Percentiles rank a stretch among this genome's conserved stretches.
Evolutionary conservation across 2,888 invertebrate species (phyloP).

Genomic region (Dicycla oo): DNA sequence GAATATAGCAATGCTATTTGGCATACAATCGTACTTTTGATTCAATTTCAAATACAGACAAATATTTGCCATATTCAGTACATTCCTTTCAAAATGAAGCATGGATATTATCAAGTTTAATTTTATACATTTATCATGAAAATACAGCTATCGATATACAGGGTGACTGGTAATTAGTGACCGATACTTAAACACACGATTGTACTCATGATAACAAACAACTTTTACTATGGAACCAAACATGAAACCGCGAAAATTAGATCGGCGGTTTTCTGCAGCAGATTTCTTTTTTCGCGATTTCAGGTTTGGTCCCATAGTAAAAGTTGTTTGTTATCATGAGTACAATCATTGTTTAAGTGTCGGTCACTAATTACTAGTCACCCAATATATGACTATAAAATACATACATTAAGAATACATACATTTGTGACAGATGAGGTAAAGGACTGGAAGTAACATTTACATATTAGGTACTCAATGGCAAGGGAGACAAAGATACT

Average conservation of each 20-base stretch:
- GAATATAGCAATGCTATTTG: slow-evolving; percentile 8
- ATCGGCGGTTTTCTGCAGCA: too few relatives aligned
- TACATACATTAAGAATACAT: slow-evolving; percentile 23
- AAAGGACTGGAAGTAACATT: slow-evolving; percentile 44
- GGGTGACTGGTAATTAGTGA: too few relatives aligned
- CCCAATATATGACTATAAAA: slow-evolving; percentile 26
- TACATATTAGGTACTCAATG: slow-evolving; percentile 14
- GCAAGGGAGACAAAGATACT: slow-evolving; percentile 16
- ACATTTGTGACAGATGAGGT: slow-evolving; percentile 52
- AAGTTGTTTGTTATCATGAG: too few relatives aligned
- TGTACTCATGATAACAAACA: too few relatives aligned
- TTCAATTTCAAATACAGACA: slow-evolving; percentile 7
- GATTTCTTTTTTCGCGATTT: too few relatives aligned
- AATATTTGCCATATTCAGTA: neutral
- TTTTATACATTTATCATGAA: slow-evolving; percentile 29
- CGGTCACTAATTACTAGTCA: too few relatives aligned
- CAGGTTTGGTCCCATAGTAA: too few relatives aligned
- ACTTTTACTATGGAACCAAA: too few relatives aligned
- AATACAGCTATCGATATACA: slow-evolving; percentile 37
- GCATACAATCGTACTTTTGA: slow-evolving; percentile 14
- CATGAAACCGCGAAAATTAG: too few relatives aligned
- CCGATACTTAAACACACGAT: too few relatives aligned
- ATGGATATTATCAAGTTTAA: neutral
- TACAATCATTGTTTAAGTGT: too few relatives aligned
- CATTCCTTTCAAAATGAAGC: slow-evolving; percentile 6